Evolutionary conservation across 2,797 vertebrate genomes (phyloP), one percentile per base, ranked within the genome.

Genomic region (Margarornis squamiger): DNA sequence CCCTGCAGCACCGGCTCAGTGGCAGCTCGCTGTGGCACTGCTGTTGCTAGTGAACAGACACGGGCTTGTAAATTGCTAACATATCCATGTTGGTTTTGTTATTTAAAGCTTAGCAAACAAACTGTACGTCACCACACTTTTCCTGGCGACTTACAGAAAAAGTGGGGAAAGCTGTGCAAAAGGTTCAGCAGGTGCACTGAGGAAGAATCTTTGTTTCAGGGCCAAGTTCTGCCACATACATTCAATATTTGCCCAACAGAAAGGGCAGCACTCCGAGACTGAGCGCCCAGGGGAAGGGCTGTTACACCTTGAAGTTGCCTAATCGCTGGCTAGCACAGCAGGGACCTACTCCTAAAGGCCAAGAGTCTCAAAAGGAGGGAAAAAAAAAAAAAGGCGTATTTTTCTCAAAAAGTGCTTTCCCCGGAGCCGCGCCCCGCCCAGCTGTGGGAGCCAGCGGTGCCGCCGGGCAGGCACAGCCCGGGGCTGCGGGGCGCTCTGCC

Each of bases 41-140:
- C 39, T 30, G 27, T 1, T 11, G 45, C 4, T 0, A 27, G 0
- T 13, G 8, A 2, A 1, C 10, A 66, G n/a, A 36, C 7, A 14
- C 1, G 2, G 23, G 24, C 9, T 21, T 10, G 1, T 1, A n/a
- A 38, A 16, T 8, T 3, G 12, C 62, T 16, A 19, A 46, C 8
- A 14, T 0, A 36, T 0, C 5, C 21, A 4, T 0, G 13, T 0
- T 10, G 24, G 13, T 12, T 32, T 13, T 15, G 81, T 13, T 51
- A 41, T 11, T 77, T 77, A 52, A 79, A 52, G 59, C 82, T 36
- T 61, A 89, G 71, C 48, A 83, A 92, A 80, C 29, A 46, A 71
- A 17, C 7, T 4, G 4, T 6, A n/a, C 3, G 10, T 32, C 85
- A 83, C 65, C 15, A 7, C 15, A 16, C 38, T 26, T 46, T 7